Percentiles rank a stretch among this genome's conserved stretches.
Evolutionary conservation across 30 jellyfish, hydroid and myxozoan genomes (phyloP).

Genomic region (Cassiopea xamachana): DNA sequence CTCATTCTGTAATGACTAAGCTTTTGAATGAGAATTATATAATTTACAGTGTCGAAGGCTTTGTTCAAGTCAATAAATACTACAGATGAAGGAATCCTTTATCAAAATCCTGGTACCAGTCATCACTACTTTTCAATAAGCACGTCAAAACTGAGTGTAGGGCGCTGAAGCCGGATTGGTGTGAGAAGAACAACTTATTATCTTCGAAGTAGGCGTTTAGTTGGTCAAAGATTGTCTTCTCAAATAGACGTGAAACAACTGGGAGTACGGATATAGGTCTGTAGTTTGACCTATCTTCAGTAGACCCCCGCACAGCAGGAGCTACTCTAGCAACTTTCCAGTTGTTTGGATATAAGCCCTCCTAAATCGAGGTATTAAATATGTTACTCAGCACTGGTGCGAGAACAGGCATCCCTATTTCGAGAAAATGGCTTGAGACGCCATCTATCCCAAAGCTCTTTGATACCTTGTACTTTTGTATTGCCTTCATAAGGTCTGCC

Average conservation of each 20-base stretch:
- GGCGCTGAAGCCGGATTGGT: constrained; percentile 75
- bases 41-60: constrained; percentile 41
- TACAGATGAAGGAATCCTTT: constrained; percentile 23
- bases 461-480: constrained; percentile 29
- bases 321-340: constrained; percentile 63
- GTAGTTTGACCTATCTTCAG: constrained; percentile 23
- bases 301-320: constrained; percentile 33
- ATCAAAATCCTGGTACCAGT: constrained; percentile 49
- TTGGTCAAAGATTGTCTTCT: constrained; percentile 50
- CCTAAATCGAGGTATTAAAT: constrained; percentile 9
- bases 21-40: constrained; percentile 33
- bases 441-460: constrained; percentile 48
- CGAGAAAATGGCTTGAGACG: constrained; percentile 19
- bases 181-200: constrained; percentile 35
- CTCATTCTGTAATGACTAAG: constrained; percentile 38
- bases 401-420: constrained; percentile 44
- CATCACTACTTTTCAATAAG: constrained; percentile 53
- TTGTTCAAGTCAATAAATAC: constrained; percentile 28
- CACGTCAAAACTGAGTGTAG: constrained; percentile 62
- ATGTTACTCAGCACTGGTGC: constrained; percentile 14
- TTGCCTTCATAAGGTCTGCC: constrained; percentile 41
- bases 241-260: constrained; percentile 46
- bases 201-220: constrained; percentile 29
- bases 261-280: constrained; percentile 48
- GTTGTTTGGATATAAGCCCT: constrained; percentile 51